Base-by-base conservation (phyloP, 2,113 vertebrate species). In the Pica pica region DNA sequence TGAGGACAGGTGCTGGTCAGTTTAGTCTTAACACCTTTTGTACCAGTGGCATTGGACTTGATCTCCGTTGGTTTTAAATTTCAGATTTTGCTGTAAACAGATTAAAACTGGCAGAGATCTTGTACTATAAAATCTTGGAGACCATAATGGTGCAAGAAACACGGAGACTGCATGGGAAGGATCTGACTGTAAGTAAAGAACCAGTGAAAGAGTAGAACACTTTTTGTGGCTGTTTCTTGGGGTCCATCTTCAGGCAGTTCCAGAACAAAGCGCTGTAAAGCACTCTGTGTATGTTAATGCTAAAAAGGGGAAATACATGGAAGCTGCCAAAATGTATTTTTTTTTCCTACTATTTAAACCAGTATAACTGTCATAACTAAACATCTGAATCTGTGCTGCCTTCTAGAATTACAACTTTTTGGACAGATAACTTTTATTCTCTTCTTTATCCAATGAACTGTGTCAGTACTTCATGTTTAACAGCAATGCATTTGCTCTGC, bases 81-180 rank as follows among this genome's bases (percentile, higher is more conserved):
- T 23, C 95, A 99, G 99, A 99, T 96, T 99, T 99, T 98, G 99
- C 99, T 81, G 97, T 99, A 90, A 99, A 99, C 92, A 98, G 99
- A 61, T 93, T 99, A 96, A 99, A 99, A 91, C 97, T 99, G 95
- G 99, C 99, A 16, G 99, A 99, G 96, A 99, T 99, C 96, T 98
- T 99, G 16, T 99, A 99, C 97, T 99, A 99, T 97, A 99, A 99
- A 97, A 98, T 99, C 92, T 96, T 99, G 97, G 99, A 99, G 96
- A 99, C 98, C 55, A 96, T 99, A 94, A 98, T 99, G 97, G 94
- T 97, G 46, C 99, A 99, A 96, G 99, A 99, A 97, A 99, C 97
- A 71, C 98, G 98, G 89, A 98, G 99, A 61, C 98, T 99, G 42
- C 98, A 98, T 33, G 99, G 99, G 75, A 99, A 99, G 98, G 99